These are phyloP conservation scores for Alligator sinensis DNA, from an alignment of 2,113 vertebrate species.

Conservation along the genomic window DNA sequence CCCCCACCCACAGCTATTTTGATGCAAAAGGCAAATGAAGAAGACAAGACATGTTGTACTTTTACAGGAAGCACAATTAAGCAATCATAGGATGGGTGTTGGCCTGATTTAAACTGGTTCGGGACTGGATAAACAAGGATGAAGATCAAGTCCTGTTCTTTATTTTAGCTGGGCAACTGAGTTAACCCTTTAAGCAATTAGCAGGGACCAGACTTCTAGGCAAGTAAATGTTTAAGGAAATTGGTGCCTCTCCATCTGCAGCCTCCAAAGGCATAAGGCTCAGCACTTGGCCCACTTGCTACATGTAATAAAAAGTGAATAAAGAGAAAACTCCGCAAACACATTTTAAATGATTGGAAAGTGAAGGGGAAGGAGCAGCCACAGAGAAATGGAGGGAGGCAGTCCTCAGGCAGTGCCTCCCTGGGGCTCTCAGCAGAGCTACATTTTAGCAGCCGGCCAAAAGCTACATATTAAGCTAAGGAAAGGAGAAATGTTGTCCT, in stretches of 20 bases:
- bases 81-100: slow-evolving; percentile 36
- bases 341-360: not conserved
- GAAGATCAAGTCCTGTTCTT: not conserved
- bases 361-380: rapidly evolving
- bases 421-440: not conserved
- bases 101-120: not conserved
- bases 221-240: not conserved
- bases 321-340: rapidly evolving
- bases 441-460: not conserved
- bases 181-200: not conserved
- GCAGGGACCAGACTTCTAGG: not conserved
- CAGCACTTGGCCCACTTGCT: not conserved
- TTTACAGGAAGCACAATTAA: not conserved
- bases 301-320: not conserved
- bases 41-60: slow-evolving; percentile 47
- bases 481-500: not conserved
- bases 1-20: not conserved
- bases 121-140: not conserved
- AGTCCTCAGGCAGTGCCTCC: not conserved
- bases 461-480: not conserved
- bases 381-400: not conserved
- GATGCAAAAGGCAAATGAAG: not conserved
- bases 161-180: not conserved
- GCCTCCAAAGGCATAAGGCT: not conserved
- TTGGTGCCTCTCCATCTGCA: not conserved